phyloP scores from a whole-genome alignment of 2,113 vertebrate species.

The Coturnix japonica region DNA sequence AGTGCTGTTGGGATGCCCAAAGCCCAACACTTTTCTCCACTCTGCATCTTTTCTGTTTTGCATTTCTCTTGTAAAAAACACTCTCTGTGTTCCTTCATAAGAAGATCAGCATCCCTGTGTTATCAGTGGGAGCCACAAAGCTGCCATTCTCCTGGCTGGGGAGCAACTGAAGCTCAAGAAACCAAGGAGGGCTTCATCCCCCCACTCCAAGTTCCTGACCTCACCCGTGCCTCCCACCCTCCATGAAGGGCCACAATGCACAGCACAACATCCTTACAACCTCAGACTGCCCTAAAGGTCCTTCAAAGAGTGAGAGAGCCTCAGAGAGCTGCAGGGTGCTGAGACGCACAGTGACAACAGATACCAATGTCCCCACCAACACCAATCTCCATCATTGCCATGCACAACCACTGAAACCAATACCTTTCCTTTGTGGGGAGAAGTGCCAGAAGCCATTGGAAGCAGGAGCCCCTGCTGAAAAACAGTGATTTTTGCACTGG shows the following conservation, averaged over 20 bases:
- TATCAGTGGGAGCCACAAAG: not conserved
- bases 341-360: not conserved
- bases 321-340: no score
- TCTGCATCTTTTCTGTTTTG: not conserved
- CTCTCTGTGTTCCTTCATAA: not conserved
- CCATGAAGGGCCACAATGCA: no score
- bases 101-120: fast-evolving
- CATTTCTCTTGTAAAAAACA: not conserved
- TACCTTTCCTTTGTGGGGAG: not conserved
- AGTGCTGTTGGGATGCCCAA: not conserved
- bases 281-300: no score
- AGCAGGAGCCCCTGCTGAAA: not conserved
- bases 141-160: not conserved
- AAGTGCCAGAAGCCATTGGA: not conserved
- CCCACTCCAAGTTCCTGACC: not conserved
- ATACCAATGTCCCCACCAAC: not conserved
- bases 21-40: not conserved
- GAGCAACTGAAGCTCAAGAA: not conserved
- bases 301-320: no score
- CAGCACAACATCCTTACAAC: no score
- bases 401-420: not conserved
- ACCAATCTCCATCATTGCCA: not conserved
- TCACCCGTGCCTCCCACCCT: no score
- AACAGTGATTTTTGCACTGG: not conserved
- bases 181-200: not conserved